These are phyloP conservation scores for Acipenser oxyrinchus DNA, from an alignment of 2,797 vertebrate species.

Conservation along the genomic window DNA sequence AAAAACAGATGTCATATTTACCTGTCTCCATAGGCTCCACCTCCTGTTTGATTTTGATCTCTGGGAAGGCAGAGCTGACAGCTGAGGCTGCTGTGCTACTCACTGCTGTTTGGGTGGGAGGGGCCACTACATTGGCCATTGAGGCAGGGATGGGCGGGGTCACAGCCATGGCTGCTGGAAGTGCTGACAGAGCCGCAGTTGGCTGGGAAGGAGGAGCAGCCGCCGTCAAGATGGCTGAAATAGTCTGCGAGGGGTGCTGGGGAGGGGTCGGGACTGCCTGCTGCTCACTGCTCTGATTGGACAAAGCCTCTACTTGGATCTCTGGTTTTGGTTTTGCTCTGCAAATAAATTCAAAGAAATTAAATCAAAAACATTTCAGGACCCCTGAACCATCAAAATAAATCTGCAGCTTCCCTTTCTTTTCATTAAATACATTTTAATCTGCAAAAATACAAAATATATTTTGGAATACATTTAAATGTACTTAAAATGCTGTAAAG, in stretches of 20 bases:
- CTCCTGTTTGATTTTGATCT: constrained; percentile 91
- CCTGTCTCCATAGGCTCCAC: constrained; percentile 76
- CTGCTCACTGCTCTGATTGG: constrained; percentile 73
- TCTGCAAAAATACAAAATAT: too few species aligned
- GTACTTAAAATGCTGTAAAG: too few species aligned
- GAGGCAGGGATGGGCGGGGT: constrained; percentile 70
- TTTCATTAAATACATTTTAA: too few species aligned
- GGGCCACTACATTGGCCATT: constrained; percentile 74
- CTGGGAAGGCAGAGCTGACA: constrained; percentile 65
- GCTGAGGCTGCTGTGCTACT: constrained; percentile 62
- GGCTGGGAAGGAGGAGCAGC: constrained; percentile 78
- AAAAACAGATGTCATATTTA: constrained; percentile 8
- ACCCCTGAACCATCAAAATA: too few species aligned
- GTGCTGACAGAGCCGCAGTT: constrained; percentile 65
- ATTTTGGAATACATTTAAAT: too few species aligned
- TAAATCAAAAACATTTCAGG: too few species aligned
- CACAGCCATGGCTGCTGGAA: constrained; percentile 70
- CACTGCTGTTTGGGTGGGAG: constrained; percentile 72
- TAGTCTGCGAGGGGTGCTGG: constrained; percentile 77
- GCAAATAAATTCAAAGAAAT: constrained; percentile 4
- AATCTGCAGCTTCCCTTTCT: too few species aligned
- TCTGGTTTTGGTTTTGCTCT: constrained; percentile 93
- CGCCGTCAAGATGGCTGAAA: constrained; percentile 71
- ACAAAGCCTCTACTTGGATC: constrained; percentile 80
- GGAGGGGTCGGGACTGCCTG: constrained; percentile 64